Conservation (phyloP, 2,797 vertebrate genomes). For the Rhabdophis nuchalis region DNA sequence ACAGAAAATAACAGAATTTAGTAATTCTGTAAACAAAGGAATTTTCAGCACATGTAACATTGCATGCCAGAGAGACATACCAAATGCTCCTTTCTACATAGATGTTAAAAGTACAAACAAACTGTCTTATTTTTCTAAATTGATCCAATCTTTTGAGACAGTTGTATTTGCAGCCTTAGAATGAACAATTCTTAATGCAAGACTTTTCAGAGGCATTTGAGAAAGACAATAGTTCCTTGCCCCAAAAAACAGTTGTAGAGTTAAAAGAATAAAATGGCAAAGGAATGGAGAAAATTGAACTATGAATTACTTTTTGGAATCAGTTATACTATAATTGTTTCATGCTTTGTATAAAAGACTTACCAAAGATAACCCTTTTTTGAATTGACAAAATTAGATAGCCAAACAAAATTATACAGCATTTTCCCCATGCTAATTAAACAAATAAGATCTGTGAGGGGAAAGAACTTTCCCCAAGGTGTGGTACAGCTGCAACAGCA, state of each 20-base stretch:
- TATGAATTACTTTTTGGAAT: constrained; percentile 11
- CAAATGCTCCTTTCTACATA: background rate
- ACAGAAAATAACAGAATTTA: background rate
- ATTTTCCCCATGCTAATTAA: background rate
- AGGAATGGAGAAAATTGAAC: background rate
- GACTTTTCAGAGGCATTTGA: background rate
- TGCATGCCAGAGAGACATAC: background rate
- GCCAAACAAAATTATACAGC: background rate
- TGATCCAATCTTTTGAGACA: background rate
- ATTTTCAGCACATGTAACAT: background rate
- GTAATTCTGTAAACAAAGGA: background rate
- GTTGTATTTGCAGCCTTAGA: background rate
- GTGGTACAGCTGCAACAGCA: background rate
- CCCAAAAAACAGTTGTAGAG: background rate
- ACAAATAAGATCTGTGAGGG: background rate
- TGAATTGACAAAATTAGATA: background rate
- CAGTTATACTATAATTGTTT: background rate
- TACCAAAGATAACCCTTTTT: constrained; percentile 1
- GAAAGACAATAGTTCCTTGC: background rate
- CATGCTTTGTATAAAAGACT: background rate
- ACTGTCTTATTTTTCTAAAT: background rate
- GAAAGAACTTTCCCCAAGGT: background rate
- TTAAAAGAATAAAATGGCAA: background rate
- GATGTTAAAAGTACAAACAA: background rate
- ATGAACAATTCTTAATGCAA: background rate